Evolutionary conservation across 2,888 invertebrate species (phyloP), one percentile per base, ranked within the genome.

Genomic region (Microchrysa polita): DNA sequence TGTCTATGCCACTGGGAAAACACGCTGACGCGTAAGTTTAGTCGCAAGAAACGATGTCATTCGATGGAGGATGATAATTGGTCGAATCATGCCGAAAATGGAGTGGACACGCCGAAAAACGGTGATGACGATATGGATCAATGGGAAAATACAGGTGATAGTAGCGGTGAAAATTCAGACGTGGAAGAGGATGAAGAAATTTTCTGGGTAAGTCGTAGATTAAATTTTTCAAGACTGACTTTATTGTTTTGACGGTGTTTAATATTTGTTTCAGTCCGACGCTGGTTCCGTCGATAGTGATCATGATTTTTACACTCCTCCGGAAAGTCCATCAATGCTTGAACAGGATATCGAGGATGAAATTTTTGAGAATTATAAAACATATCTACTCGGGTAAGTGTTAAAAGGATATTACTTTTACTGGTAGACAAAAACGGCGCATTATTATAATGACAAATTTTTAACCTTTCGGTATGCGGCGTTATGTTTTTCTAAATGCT

Each of bases 321-420:
- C 84, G 78, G 88, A 85, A 80, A 86, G 80, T 81, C 86, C 80
- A 76, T 79, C 81, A 9, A 79, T 79, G 53, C 74, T 80, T 9
- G 78, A 76, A 20, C 65, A 71, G 76, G 65, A 76, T 76, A 69
- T 81, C 2, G 83, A 85, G 53, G 84, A 86, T 23, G 87, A 87
- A 60, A 85, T 86, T 42, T 83, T 85, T 78, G 83, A 83, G 48
- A 79, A 82, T 42, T 87, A 86, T 40, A 88, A 87, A 16, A 80
- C 82, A 0, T 87, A 75, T 91, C 90, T 82, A 88, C 92, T 80
- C 88, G 93, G 93, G 93, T 93, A 82, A 83, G 82, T 79, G 48
- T 1, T n/a, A 12, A n/a, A n/a, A n/a, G n/a, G n/a, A n/a, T n/a
- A n/a, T n/a, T n/a, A n/a, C n/a, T n/a, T n/a, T n/a, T n/a, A n/a